phyloP scores from a whole-genome alignment of 2,888 invertebrate genomes.

The Cantharis flavilabris region DNA sequence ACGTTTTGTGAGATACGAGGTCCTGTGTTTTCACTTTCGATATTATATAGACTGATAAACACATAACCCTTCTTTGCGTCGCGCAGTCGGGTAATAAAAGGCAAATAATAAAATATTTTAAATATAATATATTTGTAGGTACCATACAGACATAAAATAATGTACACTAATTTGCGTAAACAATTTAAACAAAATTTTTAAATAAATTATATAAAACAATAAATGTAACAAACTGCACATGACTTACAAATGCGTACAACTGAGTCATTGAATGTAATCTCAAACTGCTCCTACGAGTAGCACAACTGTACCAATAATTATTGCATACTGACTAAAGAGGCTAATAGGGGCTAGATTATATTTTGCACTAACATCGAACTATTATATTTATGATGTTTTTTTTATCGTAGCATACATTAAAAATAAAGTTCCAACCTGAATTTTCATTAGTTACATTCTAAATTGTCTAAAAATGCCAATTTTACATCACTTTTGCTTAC shows the following conservation, averaged over 20 bases:
- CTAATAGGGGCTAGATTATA: conserved; percentile 43
- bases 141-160: conserved; percentile 59
- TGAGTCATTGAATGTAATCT: conserved; percentile 49
- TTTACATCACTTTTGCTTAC: conserved; percentile 53
- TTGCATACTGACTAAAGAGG: conserved; percentile 55
- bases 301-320: conserved; percentile 55
- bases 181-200: conserved; percentile 41
- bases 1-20: too few relatives aligned
- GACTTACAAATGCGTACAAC: conserved; percentile 50
- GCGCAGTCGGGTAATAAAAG: too few relatives aligned
- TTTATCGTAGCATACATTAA: conserved; percentile 51
- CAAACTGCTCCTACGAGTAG: conserved; percentile 53
- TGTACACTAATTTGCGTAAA: conserved; percentile 52
- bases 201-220: conserved; percentile 45
- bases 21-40: too few relatives aligned
- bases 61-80: too few relatives aligned
- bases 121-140: conserved; percentile 54
- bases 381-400: conserved; percentile 48
- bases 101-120: conserved; percentile 13
- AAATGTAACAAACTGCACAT: conserved; percentile 47
- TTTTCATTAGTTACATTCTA: conserved; percentile 48
- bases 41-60: too few relatives aligned
- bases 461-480: conserved; percentile 50
- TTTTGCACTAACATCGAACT: conserved; percentile 57
- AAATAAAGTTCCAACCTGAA: conserved; percentile 57